A percentile compares a stretch with the other conserved stretches of the same genome.
Conservation (phyloP, 2,888 invertebrate species). For the Hirtodrosophila histrioides region DNA sequence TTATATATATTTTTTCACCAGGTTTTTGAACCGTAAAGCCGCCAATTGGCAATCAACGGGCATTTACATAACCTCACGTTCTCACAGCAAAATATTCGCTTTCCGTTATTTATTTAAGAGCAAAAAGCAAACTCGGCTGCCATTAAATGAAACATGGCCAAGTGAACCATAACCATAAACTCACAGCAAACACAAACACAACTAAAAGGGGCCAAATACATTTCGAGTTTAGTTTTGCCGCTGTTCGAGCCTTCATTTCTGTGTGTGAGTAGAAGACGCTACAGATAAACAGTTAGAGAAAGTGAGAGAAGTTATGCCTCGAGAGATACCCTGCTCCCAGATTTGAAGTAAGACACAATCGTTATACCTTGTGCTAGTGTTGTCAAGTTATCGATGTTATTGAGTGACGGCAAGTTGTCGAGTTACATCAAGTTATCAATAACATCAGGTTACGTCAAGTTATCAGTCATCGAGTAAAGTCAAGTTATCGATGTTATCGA, state of each 20-base stretch:
- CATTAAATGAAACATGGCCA: conserved; percentile 54
- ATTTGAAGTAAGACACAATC: too few species aligned
- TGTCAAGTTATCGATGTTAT: too few species aligned
- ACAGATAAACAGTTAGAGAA: too few species aligned
- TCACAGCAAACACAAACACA: conserved; percentile 20
- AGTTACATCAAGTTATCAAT: too few species aligned
- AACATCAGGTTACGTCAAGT: too few species aligned
- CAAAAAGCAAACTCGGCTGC: conserved; percentile 29
- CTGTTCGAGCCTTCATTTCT: conserved; percentile 8
- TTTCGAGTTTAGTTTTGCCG: conserved; percentile 9
- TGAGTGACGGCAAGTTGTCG: too few species aligned
- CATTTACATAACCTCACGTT: conserved; percentile 55
- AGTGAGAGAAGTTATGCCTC: too few species aligned
- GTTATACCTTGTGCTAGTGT: too few species aligned
- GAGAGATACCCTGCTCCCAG: too few species aligned
- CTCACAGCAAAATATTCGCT: conserved; percentile 33
- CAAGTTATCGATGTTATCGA: too few species aligned
- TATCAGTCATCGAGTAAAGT: too few species aligned
- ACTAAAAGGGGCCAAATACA: conserved; percentile 27
- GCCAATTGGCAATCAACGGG: conserved; percentile 33
- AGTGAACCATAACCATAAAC: conserved; percentile 27
- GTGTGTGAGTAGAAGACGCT: not conserved
- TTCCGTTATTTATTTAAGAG: conserved; percentile 41
- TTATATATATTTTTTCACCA: not conserved
- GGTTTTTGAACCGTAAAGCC: not conserved